Evolutionary conservation across 2,888 invertebrate species (phyloP).

Genomic region (Thereva unica): DNA sequence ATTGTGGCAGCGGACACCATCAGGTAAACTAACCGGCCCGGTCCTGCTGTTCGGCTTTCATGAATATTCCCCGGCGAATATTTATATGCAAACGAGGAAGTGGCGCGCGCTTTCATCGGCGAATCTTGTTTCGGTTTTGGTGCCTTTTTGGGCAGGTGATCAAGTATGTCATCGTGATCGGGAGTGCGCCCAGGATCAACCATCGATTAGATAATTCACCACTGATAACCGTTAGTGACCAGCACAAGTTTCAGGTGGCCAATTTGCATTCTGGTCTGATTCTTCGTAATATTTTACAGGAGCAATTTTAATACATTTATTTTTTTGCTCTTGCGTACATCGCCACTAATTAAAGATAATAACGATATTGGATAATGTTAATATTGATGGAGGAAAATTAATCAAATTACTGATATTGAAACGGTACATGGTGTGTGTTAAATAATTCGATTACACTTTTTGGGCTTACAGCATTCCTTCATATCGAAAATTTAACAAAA

Average conservation of each 20-base stretch:
- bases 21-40: conserved; percentile 10
- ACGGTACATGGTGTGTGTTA: too few relatives aligned
- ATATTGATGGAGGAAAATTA: too few relatives aligned
- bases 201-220: conserved; percentile 41
- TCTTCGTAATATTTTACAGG: background rate
- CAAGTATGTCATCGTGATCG: conserved; percentile 38
- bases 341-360: too few relatives aligned
- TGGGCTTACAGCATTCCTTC: too few relatives aligned
- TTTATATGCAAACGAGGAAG: conserved; percentile 42
- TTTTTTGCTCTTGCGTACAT: too few relatives aligned
- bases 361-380: too few relatives aligned
- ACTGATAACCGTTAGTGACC: conserved; percentile 28
- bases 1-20: conserved; percentile 12
- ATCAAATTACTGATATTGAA: too few relatives aligned
- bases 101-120: conserved; percentile 27
- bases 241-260: conserved; percentile 16
- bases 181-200: conserved; percentile 22
- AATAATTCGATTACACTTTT: too few relatives aligned
- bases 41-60: conserved; percentile 21
- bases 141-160: conserved; percentile 35
- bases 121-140: conserved; percentile 21
- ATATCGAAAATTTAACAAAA: too few relatives aligned
- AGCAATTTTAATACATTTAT: too few relatives aligned
- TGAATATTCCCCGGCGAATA: conserved; percentile 35
- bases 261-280: conserved; percentile 30